Conservation (phyloP, 2,113 vertebrate genomes). For the Puntigrus tetrazona region DNA sequence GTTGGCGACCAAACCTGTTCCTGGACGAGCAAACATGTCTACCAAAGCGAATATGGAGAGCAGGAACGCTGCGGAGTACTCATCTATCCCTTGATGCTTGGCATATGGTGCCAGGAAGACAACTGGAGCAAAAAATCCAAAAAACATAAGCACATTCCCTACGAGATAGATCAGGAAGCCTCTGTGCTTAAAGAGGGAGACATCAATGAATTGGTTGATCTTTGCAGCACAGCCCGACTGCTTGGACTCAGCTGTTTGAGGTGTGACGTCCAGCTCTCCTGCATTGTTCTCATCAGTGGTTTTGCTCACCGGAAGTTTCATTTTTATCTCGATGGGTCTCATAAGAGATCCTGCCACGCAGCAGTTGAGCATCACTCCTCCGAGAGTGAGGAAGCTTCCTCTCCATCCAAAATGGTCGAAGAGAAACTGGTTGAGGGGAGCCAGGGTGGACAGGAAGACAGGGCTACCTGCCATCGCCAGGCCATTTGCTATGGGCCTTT, state of each 20-base stretch:
- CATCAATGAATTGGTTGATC: constrained; percentile 73
- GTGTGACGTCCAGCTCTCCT: not conserved
- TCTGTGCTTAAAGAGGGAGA: constrained; percentile 83
- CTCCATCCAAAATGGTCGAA: constrained; percentile 84
- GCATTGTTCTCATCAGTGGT: constrained; percentile 30
- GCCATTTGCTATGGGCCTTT: constrained; percentile 78
- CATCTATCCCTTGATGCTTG: constrained; percentile 76
- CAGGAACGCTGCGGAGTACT: constrained; percentile 80
- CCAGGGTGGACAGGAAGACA: constrained; percentile 77
- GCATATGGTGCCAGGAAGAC: constrained; percentile 84
- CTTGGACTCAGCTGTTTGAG: not conserved
- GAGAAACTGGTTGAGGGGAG: constrained; percentile 81
- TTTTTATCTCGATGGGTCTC: constrained; percentile 71
- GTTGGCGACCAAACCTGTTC: constrained; percentile 76
- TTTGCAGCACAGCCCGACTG: constrained; percentile 64
- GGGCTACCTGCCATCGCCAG: constrained; percentile 82
- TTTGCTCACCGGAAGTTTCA: constrained; percentile 32
- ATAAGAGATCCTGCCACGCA: constrained; percentile 83
- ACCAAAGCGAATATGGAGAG: constrained; percentile 77
- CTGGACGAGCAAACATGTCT: constrained; percentile 77
- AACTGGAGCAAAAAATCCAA: constrained; percentile 82
- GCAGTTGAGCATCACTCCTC: constrained; percentile 76
- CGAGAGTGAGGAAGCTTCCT: constrained; percentile 82
- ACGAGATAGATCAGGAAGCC: constrained; percentile 83
- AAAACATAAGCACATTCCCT: constrained; percentile 81